Base-by-base conservation (phyloP, 2,888 invertebrate genomes). In the Crocallis elinguaria region DNA sequence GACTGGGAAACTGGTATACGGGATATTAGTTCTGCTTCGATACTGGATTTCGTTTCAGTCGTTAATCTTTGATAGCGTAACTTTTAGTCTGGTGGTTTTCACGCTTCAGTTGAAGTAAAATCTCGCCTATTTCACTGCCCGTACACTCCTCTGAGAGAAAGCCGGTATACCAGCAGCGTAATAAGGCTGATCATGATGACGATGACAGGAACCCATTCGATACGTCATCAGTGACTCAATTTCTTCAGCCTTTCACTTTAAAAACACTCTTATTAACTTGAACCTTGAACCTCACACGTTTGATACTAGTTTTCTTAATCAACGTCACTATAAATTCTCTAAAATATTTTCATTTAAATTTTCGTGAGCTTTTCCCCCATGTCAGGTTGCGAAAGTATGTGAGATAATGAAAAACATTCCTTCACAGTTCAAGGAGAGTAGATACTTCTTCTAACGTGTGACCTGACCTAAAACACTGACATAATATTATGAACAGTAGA, bases 311-410 rank as follows among this genome's bases (percentile, higher is more conserved):
- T 69, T 69, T 74, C 73, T 73, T 82, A 82, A 82, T 84, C 73
- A 84, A 85, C 74, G 76, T 67, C 63, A 38, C 69, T 56, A 79
- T 85, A 85, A 84, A 84, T 86, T 74, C 69, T 69, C 70, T 58
- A 64, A 82, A 82, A 82, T 79, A 84, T 86, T 87, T 86, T 82
- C 76, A 86, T 87, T 86, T 78, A 80, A 83, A 57, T 81, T 77
- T 86, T 84, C 69, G 75, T 60, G 71, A 71, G 69, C 74, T 69
- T 82, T 73, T 74, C 69, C 68, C 69, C 67, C 63, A 69, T 71
- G 67, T 69, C 64, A 69, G 69, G 67, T 70, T 66, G 69, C 63
- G 67, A 69, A 80, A 79, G 79, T 79, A 81, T 77, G 82, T 62
- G 67, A 74, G 74, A 71, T 85, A 85, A 86, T 86, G 85, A 84